phyloP scores from a whole-genome alignment of 2,797 vertebrate genomes.

The Lateolabrax maculatus region DNA sequence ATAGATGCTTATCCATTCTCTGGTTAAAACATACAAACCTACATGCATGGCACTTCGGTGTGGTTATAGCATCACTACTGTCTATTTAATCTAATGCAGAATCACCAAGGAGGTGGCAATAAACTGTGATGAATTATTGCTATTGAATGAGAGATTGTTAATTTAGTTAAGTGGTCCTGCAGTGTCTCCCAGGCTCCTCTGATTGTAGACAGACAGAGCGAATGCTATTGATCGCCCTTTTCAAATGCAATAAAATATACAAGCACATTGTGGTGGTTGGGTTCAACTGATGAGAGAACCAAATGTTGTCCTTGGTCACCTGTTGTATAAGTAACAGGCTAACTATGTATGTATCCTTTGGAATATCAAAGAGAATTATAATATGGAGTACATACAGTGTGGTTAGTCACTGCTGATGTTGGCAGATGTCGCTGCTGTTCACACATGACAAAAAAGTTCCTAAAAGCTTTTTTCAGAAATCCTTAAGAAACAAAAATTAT shows the following conservation, averaged over 20 bases:
- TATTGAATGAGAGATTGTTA: conserved; percentile 52
- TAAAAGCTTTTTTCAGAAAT: neutral
- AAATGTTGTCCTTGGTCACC: conserved; percentile 20
- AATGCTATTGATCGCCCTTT: conserved; percentile 67
- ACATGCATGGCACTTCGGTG: neutral
- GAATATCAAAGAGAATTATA: neutral
- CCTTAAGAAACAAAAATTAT: no score
- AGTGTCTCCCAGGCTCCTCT: conserved; percentile 37
- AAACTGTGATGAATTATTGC: conserved; percentile 60
- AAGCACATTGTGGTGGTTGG: conserved; percentile 41
- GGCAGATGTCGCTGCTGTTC: neutral
- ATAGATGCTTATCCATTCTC: neutral
- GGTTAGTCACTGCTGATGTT: neutral
- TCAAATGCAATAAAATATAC: conserved; percentile 43
- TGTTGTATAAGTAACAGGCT: neutral
- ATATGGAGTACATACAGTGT: neutral
- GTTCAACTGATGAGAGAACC: conserved; percentile 21
- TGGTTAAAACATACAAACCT: conserved; percentile 15
- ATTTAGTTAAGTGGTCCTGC: conserved; percentile 74
- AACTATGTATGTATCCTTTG: neutral
- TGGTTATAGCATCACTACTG: conserved; percentile 8
- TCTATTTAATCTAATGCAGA: conserved; percentile 9
- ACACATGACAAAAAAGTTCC: neutral
- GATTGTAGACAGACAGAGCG: conserved; percentile 39
- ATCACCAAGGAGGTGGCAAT: conserved; percentile 26